A percentile compares a stretch with the other conserved stretches of the same genome.
phyloP scores from a whole-genome alignment of 1,140 invertebrate species.

The Chionoecetes opilio region DNA sequence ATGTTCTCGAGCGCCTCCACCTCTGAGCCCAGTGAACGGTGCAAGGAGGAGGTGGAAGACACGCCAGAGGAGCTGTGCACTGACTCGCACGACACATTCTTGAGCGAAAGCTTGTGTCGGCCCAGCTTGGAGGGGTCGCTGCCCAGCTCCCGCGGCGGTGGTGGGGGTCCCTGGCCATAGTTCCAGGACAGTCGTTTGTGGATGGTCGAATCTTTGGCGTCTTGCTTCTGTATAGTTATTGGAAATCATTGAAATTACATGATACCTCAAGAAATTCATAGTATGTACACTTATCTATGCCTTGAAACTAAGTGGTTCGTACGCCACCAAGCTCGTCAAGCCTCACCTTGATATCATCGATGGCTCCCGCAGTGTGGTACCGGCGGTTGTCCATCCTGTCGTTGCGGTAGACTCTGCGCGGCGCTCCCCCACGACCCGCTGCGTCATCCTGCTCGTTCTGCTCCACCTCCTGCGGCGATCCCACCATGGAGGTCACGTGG shows the following conservation, averaged over 20 bases:
- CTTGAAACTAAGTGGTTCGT: background rate
- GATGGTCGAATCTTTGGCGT: conserved; percentile 86
- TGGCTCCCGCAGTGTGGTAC: conserved; percentile 88
- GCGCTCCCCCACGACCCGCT: conserved; percentile 81
- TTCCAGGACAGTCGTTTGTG: conserved; percentile 89
- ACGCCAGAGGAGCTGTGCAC: conserved; percentile 86
- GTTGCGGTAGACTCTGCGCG: conserved; percentile 85
- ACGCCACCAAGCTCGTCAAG: background rate
- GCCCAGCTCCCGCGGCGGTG: conserved; percentile 66
- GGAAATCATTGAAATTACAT: too few relatives aligned
- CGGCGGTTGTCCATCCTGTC: conserved; percentile 85
- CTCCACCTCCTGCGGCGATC: conserved; percentile 71
- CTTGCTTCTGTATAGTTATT: conserved; percentile 84
- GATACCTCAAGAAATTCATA: too few relatives aligned
- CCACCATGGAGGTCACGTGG: conserved; percentile 83
- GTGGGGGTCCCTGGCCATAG: conserved; percentile 84
- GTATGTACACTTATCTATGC: background rate
- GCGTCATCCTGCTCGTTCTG: conserved; percentile 81
- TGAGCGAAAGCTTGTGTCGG: conserved; percentile 76
- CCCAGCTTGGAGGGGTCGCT: conserved; percentile 54
- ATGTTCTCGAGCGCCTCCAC: conserved; percentile 81
- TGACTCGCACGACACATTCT: conserved; percentile 84
- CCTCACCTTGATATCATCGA: conserved; percentile 87
- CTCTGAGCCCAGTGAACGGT: conserved; percentile 84
- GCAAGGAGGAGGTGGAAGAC: conserved; percentile 85